Evolutionary conservation across 2,113 vertebrate species (phyloP).

Genomic region (Phasianus colchicus): DNA sequence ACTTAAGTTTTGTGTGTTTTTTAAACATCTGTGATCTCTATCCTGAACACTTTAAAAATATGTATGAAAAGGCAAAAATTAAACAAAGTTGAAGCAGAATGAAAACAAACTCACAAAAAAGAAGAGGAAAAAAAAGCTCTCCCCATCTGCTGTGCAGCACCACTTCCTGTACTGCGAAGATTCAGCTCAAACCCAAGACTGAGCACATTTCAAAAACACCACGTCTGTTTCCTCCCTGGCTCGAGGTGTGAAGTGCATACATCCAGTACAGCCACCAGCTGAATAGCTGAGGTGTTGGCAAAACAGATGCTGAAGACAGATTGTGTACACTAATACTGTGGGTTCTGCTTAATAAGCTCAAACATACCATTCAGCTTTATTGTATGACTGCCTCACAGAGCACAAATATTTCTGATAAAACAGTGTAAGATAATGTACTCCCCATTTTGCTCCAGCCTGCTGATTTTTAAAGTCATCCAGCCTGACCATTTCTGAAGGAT

Average conservation of each 20-base stretch:
- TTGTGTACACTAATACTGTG: accelerated
- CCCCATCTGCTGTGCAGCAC: not conserved
- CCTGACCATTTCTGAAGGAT: not conserved
- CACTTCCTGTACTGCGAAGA: not conserved
- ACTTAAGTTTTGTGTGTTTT: not conserved
- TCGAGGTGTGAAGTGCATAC: not conserved
- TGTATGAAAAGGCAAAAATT: not conserved
- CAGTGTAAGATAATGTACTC: not conserved
- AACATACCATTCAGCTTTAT: not conserved
- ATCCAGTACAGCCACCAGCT: not conserved
- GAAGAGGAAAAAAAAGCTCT: not conserved
- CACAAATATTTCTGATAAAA: not conserved
- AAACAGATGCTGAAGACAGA: not conserved
- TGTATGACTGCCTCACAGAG: not conserved
- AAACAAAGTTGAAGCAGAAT: not conserved
- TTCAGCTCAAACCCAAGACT: not conserved
- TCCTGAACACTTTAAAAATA: not conserved
- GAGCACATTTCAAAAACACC: not conserved
- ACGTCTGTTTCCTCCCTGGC: not conserved
- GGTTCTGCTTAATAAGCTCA: not conserved
- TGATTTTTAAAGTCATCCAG: not conserved
- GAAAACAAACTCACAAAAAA: not conserved
- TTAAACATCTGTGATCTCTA: not conserved
- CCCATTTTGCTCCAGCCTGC: not conserved
- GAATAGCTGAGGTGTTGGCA: not conserved